Percentiles rank a stretch among this genome's conserved stretches.
phyloP scores from a whole-genome alignment of 2,888 invertebrate genomes.

The Rutpela maculata region DNA sequence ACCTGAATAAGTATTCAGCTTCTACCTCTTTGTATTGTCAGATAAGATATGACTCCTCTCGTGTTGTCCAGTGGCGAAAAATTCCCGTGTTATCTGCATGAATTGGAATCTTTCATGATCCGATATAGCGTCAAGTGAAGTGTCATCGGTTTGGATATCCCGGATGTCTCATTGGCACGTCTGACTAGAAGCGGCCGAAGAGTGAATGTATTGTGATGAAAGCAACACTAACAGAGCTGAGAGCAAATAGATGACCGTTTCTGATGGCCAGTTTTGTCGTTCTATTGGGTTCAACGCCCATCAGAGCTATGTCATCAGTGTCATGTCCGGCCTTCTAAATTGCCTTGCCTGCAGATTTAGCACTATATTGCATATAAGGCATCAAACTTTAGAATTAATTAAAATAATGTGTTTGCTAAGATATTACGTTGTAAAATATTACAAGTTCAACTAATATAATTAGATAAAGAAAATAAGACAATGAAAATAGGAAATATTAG shows the following conservation, averaged over 20 bases:
- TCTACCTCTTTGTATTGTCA: background rate
- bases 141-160: conserved; percentile 45
- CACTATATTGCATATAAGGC: background rate
- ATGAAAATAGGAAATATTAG: no score
- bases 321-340: conserved; percentile 51
- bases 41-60: background rate
- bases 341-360: conserved; percentile 48
- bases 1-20: background rate
- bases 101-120: conserved; percentile 17
- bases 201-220: conserved; percentile 21
- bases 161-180: conserved; percentile 40
- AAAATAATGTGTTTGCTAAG: background rate
- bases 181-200: conserved; percentile 2
- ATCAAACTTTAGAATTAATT: background rate
- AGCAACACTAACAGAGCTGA: conserved; percentile 12
- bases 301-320: conserved; percentile 54
- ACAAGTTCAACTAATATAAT: no score
- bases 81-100: background rate
- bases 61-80: background rate
- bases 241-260: conserved; percentile 55
- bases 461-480: no score
- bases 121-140: conserved; percentile 37
- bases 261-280: conserved; percentile 48
- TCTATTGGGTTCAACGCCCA: conserved; percentile 53
- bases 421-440: no score